Evolutionary conservation across 2,113 vertebrate species (phyloP).

Genomic region (Mandrillus leucophaeus): DNA sequence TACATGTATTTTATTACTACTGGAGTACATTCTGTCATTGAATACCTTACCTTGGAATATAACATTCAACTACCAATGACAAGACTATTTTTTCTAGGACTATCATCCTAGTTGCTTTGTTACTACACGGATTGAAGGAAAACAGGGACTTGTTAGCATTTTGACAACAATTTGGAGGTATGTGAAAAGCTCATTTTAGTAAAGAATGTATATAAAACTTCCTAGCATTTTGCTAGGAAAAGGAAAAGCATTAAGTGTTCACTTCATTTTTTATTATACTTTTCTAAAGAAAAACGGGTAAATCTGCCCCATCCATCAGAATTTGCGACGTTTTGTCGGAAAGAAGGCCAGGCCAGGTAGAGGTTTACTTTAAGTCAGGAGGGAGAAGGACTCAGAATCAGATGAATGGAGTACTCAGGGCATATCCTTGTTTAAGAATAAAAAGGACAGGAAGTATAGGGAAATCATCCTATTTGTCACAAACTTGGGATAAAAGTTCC

Average conservation of each 20-base stretch:
- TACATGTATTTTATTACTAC: slow-evolving; percentile 34
- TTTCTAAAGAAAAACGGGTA: slow-evolving; percentile 42
- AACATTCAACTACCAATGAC: slow-evolving; percentile 11
- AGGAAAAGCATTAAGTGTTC: slow-evolving; percentile 10
- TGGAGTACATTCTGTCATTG: background rate
- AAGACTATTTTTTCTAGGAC: background rate
- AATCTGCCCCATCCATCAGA: background rate
- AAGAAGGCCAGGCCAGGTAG: background rate
- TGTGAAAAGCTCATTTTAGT: slow-evolving; percentile 35
- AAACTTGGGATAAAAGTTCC: background rate
- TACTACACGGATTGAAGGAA: slow-evolving; percentile 1
- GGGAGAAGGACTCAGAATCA: background rate
- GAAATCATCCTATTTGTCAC: slow-evolving; percentile 24
- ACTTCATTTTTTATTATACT: background rate
- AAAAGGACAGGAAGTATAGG: background rate
- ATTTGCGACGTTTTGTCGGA: background rate
- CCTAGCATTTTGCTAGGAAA: slow-evolving; percentile 37
- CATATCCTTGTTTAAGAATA: background rate
- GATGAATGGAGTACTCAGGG: background rate
- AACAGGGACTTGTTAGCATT: slow-evolving; percentile 15
- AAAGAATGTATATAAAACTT: slow-evolving; percentile 25
- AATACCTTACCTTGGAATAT: background rate
- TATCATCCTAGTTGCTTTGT: slow-evolving; percentile 31
- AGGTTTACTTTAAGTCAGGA: background rate
- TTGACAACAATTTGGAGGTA: background rate